phyloP scores from a whole-genome alignment of 2,797 vertebrate genomes.

The Arctocebus calabarensis region DNA sequence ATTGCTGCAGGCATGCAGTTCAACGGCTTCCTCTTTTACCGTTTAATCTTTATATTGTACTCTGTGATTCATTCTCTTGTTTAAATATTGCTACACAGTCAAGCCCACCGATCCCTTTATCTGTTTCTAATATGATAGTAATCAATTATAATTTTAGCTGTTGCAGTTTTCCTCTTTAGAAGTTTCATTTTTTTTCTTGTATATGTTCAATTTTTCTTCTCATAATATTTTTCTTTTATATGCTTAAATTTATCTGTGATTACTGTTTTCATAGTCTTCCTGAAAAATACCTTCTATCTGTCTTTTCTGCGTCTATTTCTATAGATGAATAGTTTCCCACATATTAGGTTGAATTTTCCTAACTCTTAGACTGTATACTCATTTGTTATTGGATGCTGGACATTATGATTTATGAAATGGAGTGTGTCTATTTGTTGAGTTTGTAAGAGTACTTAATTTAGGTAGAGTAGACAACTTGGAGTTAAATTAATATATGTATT shows the following conservation, averaged over 20 bases:
- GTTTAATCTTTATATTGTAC: neutral
- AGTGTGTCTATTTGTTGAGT: neutral
- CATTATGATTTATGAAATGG: neutral
- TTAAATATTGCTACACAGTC: neutral
- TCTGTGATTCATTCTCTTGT: neutral
- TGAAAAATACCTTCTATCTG: no score
- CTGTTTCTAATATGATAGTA: neutral
- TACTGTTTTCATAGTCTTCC: no score
- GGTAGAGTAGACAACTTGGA: neutral
- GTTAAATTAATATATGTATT: neutral
- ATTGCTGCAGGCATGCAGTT: conserved; percentile 81
- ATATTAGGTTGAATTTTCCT: no score
- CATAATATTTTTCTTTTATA: no score
- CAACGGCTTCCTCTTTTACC: conserved; percentile 26
- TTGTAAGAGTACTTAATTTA: neutral
- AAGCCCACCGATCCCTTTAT: neutral
- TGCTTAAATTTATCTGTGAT: no score
- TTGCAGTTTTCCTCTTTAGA: neutral
- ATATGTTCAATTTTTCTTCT: no score
- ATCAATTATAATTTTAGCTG: neutral
- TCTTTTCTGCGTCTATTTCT: neutral
- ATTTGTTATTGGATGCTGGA: no score
- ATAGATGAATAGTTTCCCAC: neutral
- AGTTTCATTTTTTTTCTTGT: neutral
- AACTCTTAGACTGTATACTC: no score